Evolutionary conservation across 92 coral and sea anemone species (phyloP).

Genomic region (Porites divaricata): DNA sequence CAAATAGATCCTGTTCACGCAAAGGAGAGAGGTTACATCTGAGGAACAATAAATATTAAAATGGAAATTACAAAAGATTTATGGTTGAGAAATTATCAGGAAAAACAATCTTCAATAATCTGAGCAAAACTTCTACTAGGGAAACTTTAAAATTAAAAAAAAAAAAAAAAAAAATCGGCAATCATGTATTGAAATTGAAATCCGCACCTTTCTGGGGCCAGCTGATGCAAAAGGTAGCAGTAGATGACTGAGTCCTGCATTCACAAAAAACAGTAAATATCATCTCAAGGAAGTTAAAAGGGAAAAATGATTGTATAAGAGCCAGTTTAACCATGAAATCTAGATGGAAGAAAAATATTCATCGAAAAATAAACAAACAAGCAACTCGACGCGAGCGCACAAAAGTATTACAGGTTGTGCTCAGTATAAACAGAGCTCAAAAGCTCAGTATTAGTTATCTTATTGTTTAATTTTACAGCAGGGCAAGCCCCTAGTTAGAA

Average conservation of each 20-base stretch:
- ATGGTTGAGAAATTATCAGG: background rate
- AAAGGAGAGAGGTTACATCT: slow-evolving; percentile 39
- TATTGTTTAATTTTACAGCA: too few relatives aligned
- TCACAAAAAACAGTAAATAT: background rate
- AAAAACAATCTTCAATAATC: background rate
- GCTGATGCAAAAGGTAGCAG: slow-evolving; percentile 26
- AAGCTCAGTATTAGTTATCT: too few relatives aligned
- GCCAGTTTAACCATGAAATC: background rate
- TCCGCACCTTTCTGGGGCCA: slow-evolving; percentile 37
- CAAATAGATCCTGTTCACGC: slow-evolving; percentile 38
- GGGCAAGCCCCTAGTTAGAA: too few relatives aligned
- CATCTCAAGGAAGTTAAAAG: background rate
- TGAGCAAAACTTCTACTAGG: background rate
- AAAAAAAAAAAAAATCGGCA: background rate
- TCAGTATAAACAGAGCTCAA: too few relatives aligned
- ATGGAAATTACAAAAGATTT: too few relatives aligned
- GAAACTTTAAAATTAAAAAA: too few relatives aligned
- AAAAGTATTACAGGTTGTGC: too few relatives aligned
- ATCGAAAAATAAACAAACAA: too few relatives aligned
- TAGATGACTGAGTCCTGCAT: slow-evolving; percentile 44
- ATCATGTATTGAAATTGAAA: background rate
- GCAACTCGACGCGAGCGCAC: too few relatives aligned
- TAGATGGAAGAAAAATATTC: background rate
- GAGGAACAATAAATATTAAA: background rate
- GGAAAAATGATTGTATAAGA: too few relatives aligned